Evolutionary conservation across 2,888 invertebrate species (phyloP).

Genomic region (Lepetodrilus schrolli): DNA sequence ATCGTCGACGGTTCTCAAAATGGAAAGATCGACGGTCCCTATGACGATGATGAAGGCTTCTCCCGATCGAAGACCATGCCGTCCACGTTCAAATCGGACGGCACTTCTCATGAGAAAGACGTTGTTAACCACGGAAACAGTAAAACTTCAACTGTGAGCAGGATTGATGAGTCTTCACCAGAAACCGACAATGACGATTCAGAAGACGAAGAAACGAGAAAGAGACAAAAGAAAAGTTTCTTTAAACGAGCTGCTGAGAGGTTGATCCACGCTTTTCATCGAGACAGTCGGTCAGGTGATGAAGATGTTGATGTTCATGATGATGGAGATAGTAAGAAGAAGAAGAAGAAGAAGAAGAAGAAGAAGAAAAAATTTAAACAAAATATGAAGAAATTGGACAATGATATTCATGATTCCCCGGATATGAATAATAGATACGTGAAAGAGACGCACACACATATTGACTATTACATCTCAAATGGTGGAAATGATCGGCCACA

Average conservation of each 20-base stretch:
- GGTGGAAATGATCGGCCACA: not conserved
- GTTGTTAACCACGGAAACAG: not conserved
- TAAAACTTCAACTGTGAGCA: too few species aligned
- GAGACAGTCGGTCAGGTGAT: slow-evolving; percentile 41
- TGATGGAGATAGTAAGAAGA: slow-evolving; percentile 15
- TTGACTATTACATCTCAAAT: not conserved
- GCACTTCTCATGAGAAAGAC: not conserved
- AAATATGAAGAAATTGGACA: slow-evolving; percentile 16
- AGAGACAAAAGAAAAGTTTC: slow-evolving; percentile 59
- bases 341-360: slow-evolving; percentile 27
- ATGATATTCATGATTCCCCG: slow-evolving; percentile 4
- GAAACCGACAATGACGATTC: slow-evolving; percentile 7
- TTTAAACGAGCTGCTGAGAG: slow-evolving; percentile 59
- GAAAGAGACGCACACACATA: not conserved
- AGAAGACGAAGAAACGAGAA: not conserved
- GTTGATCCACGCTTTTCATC: slow-evolving; percentile 45
- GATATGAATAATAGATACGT: not conserved
- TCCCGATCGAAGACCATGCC: slow-evolving; percentile 28
- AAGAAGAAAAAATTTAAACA: not conserved
- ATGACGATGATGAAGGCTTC: not conserved
- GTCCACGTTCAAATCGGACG: slow-evolving; percentile 20
- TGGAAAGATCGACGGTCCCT: not conserved
- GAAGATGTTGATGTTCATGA: slow-evolving; percentile 28
- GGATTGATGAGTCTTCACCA: too few species aligned
- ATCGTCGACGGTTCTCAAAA: not conserved